Conservation (phyloP, 2,113 vertebrate genomes). For the Scalopus aquaticus region DNA sequence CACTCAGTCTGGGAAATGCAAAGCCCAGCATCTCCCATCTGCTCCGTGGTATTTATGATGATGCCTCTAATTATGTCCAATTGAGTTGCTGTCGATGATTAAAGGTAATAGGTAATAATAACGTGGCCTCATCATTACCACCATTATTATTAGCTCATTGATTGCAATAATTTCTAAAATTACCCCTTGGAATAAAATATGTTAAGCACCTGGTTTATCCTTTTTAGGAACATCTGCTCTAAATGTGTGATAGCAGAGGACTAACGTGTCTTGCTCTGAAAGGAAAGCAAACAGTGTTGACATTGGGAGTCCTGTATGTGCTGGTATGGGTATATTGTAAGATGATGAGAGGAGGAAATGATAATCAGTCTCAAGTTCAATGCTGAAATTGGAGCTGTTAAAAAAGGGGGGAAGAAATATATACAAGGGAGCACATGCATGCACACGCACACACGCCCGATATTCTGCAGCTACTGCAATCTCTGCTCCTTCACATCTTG, state of each 20-base stretch:
- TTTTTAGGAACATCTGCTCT: conserved; percentile 87
- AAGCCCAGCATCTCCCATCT: conserved; percentile 89
- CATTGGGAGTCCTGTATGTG: conserved; percentile 76
- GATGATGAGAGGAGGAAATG: conserved; percentile 82
- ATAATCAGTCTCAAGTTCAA: conserved; percentile 81
- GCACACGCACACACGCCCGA: conserved; percentile 29
- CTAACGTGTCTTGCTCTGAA: conserved; percentile 83
- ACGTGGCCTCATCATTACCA: conserved; percentile 91
- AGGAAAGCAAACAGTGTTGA: conserved; percentile 82
- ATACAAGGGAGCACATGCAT: background rate
- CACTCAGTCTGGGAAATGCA: conserved; percentile 77
- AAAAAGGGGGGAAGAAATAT: conserved; percentile 45
- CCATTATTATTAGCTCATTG: conserved; percentile 94
- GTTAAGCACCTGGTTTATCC: conserved; percentile 93
- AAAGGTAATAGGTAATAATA: conserved; percentile 93
- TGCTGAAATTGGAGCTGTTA: conserved; percentile 75
- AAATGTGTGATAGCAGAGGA: conserved; percentile 85
- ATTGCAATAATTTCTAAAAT: conserved; percentile 97
- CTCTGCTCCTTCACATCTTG: background rate
- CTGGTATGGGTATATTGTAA: conserved; percentile 78
- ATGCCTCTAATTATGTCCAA: conserved; percentile 94
- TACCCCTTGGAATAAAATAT: conserved; percentile 91
- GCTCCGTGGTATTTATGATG: conserved; percentile 91
- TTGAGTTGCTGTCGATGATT: conserved; percentile 95
- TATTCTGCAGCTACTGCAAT: conserved; percentile 14